Percentiles rank a stretch among this genome's conserved stretches.
Evolutionary conservation across 2,888 invertebrate genomes (phyloP).

Genomic region (Luffia ferchaultella): DNA sequence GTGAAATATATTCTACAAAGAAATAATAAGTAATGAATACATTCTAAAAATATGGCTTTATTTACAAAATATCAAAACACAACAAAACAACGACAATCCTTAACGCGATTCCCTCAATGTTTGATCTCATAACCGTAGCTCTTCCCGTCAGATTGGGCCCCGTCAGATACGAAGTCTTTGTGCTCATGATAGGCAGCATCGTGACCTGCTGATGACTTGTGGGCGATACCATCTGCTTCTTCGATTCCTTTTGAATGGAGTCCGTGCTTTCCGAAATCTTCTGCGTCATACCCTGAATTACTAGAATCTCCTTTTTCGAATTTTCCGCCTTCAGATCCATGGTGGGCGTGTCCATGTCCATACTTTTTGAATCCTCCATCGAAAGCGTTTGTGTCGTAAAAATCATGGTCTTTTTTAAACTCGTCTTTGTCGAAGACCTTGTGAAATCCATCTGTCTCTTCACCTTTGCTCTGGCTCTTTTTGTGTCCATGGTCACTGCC

Average conservation of each 20-base stretch:
- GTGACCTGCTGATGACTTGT: constrained; percentile 56
- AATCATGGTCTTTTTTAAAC: constrained; percentile 75
- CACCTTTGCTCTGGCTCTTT: constrained; percentile 65
- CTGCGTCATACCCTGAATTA: constrained; percentile 56
- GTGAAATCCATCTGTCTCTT: constrained; percentile 71
- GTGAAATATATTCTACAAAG: no score
- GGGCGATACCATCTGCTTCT: constrained; percentile 42
- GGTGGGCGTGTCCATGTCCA: constrained; percentile 55
- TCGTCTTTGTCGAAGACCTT: constrained; percentile 75
- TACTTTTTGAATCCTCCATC: constrained; percentile 68
- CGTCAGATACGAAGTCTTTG: constrained; percentile 51
- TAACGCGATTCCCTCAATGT: constrained; percentile 29
- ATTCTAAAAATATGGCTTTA: constrained; percentile 30
- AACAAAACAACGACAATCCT: constrained; percentile 43
- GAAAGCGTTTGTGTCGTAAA: constrained; percentile 71
- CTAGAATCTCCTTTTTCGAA: constrained; percentile 60
- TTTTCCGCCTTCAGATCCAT: constrained; percentile 57
- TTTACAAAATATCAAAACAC: constrained; percentile 32
- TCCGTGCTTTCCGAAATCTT: constrained; percentile 54
- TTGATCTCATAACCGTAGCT: constrained; percentile 51
- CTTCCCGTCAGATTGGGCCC: constrained; percentile 31
- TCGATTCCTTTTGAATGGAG: constrained; percentile 59
- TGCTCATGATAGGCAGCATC: constrained; percentile 54
- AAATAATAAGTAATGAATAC: no score
- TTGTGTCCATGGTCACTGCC: constrained; percentile 61